Base-by-base conservation (phyloP, 2,113 vertebrate genomes). In the Cyanoramphus novaezelandiae region DNA sequence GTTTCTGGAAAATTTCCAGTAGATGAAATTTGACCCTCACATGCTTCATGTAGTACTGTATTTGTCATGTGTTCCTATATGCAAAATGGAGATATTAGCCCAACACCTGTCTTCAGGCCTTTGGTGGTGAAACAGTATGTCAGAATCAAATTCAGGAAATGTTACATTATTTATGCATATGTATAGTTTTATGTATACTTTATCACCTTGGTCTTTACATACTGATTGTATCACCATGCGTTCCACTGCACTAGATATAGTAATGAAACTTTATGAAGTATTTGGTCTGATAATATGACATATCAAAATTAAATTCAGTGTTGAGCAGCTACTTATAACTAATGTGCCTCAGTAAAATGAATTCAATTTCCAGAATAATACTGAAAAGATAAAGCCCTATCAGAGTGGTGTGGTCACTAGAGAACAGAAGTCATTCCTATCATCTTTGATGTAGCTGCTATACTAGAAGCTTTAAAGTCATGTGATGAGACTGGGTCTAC, bases 1-100 rank as follows among this genome's bases (percentile, higher is more conserved):
- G 6, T 52, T 90, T 69, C 83, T 91, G 68, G 72, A 92, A 53
- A 76, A 47, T 37, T 88, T 95, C 64, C 67, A 74, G 6, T 57
- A 25, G 44, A 4, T 77, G 59, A 49, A 92, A 72, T 91, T 86
- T 77, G 52, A 80, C 35, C n/a, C 18, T 83, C 60, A 79, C 19
- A 4, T 71, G 47, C 46, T 83, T 76, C 64, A 31, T 80, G 21
- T 25, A 11, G 37, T 72, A 53, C 46, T 82, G 44, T 82, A 52
- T 83, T 88, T 92, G 41, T 60, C 14, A 8, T 39, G 31, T 90
- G 47, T 79, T 85, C 47, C n/a, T 94, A 8, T 64, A 79, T 65
- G 77, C 76, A 90, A 93, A 93, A 86, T 33, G 60, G 84, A 80
- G 78, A 88, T 77, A 90, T 92, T 64, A 94, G 50, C 49, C 43